Evolutionary conservation across 2,888 invertebrate species (phyloP).

Genomic region (Parelbella ahira): DNA sequence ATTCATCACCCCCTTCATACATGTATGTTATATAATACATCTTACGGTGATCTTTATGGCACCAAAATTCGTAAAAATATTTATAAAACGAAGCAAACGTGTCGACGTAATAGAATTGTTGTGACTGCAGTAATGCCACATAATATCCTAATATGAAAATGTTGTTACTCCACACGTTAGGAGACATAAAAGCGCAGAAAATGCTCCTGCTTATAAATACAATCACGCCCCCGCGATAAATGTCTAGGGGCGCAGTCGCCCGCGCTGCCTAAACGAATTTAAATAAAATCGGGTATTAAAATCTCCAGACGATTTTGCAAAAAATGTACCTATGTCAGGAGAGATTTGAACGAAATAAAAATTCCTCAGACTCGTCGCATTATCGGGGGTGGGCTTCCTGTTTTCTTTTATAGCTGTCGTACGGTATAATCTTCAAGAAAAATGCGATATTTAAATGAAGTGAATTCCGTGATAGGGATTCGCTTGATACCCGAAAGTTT

Average conservation of each 20-base stretch:
- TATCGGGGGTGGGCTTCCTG: conserved; percentile 72
- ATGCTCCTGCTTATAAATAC: conserved; percentile 61
- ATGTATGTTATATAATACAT: too few relatives aligned
- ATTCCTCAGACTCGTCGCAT: conserved; percentile 77
- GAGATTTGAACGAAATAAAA: conserved; percentile 79
- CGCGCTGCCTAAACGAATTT: conserved; percentile 75
- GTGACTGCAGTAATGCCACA: too few relatives aligned
- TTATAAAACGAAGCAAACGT: too few relatives aligned
- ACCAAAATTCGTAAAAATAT: too few relatives aligned
- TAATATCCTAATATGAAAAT: too few relatives aligned
- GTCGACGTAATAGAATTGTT: too few relatives aligned
- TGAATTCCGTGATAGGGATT: conserved; percentile 70
- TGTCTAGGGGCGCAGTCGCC: conserved; percentile 68
- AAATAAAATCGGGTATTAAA: conserved; percentile 79
- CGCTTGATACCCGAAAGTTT: conserved; percentile 61
- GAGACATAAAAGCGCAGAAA: conserved; percentile 9
- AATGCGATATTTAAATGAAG: conserved; percentile 81
- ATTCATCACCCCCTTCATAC: too few relatives aligned
- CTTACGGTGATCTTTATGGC: too few relatives aligned
- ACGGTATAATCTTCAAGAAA: conserved; percentile 80
- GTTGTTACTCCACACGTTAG: background rate
- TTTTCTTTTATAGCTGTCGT: conserved; percentile 81
- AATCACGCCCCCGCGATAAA: conserved; percentile 74
- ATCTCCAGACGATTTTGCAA: conserved; percentile 75
- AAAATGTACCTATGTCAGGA: conserved; percentile 79